Evolutionary conservation across 2,888 invertebrate species (phyloP).

Genomic region (Piscicola geometra): DNA sequence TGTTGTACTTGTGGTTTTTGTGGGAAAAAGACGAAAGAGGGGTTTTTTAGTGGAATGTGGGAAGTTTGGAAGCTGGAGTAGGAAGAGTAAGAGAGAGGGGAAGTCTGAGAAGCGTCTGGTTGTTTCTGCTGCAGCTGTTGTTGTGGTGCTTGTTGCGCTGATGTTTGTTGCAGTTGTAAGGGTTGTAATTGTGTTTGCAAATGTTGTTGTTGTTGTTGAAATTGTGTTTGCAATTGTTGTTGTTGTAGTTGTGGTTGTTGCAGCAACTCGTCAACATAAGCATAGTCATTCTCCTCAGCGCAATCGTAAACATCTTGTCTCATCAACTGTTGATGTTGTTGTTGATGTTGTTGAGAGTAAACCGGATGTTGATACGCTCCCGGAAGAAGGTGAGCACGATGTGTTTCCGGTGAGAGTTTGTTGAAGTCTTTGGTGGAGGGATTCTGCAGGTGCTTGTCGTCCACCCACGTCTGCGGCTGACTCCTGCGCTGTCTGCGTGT

Average conservation of each 20-base stretch:
- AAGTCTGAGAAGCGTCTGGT: not conserved
- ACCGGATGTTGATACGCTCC: not conserved
- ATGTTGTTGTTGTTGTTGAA: not conserved
- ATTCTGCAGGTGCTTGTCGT: not conserved
- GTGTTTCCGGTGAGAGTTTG: constrained; percentile 23
- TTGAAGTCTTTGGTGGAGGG: not conserved
- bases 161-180: not conserved
- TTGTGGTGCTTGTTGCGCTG: not conserved
- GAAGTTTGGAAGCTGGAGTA: not conserved
- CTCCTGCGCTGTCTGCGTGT: not conserved
- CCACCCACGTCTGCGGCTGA: not conserved
- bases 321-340: not conserved
- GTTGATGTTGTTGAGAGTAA: not conserved
- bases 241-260: not conserved
- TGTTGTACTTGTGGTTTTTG: not conserved
- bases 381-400: not conserved
- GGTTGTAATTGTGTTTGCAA: constrained; percentile 7
- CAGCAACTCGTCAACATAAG: constrained; percentile 30
- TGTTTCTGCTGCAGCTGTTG: constrained; percentile 4
- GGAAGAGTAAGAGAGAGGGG: not conserved
- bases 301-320: constrained; percentile 1
- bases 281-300: constrained; percentile 31
- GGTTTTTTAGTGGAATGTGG: no score
- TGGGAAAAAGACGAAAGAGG: no score
- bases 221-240: not conserved